Conservation (phyloP, 2,888 invertebrate species). For the Tinea pellionella region DNA sequence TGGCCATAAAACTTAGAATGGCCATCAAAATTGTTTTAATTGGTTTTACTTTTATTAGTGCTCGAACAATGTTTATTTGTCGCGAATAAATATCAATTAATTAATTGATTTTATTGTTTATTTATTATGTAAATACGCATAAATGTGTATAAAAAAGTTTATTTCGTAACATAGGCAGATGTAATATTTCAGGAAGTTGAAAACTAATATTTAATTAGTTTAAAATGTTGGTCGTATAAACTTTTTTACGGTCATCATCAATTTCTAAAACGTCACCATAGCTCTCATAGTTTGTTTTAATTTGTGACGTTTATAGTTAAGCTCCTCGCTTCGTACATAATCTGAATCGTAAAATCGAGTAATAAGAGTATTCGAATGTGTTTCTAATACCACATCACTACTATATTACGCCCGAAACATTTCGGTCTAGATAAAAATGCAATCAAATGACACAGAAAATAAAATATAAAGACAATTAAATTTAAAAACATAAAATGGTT, state of each 20-base stretch:
- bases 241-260: constrained; percentile 43
- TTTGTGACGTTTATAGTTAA: constrained; percentile 48
- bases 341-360: constrained; percentile 10
- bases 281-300: constrained; percentile 44
- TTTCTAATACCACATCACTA: constrained; percentile 20
- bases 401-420: constrained; percentile 39
- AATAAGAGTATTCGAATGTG: constrained; percentile 1
- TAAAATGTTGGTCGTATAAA: neutral
- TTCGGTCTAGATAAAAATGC: constrained; percentile 22
- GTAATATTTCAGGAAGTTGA: too few relatives aligned
- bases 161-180: too few relatives aligned
- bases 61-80: neutral
- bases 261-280: constrained; percentile 48
- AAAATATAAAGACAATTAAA: constrained; percentile 34
- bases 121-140: too few relatives aligned
- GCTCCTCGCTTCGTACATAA: constrained; percentile 8
- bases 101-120: neutral
- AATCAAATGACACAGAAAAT: constrained; percentile 24
- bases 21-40: neutral
- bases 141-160: too few relatives aligned
- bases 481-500: constrained; percentile 1
- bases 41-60: neutral
- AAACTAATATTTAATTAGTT: neutral
- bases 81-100: neutral
- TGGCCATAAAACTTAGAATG: neutral